These are phyloP conservation scores for Drosophila ironensis DNA, from an alignment of 1,140 invertebrate genomes.

Conservation along the genomic window DNA sequence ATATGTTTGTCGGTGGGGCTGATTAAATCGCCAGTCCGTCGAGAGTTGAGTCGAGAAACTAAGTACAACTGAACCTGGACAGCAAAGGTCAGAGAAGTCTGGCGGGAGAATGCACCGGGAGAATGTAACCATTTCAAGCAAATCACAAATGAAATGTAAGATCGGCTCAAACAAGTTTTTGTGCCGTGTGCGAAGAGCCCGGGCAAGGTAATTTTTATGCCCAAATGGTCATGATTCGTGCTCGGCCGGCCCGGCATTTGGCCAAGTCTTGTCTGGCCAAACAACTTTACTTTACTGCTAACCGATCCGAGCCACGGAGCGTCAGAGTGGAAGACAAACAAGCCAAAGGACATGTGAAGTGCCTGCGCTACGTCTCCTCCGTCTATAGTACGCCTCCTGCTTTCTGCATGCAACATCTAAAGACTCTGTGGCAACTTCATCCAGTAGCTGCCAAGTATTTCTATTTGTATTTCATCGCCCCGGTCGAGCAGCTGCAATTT, in stretches of 20 bases:
- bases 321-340: slow-evolving; percentile 48
- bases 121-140: neutral
- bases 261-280: slow-evolving; percentile 62
- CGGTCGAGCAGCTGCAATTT: slow-evolving; percentile 73
- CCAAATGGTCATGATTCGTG: slow-evolving; percentile 75
- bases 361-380: slow-evolving; percentile 38
- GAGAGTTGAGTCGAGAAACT: slow-evolving; percentile 3
- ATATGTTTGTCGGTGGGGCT: slow-evolving; percentile 36
- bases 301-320: slow-evolving; percentile 30
- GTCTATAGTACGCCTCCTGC: slow-evolving; percentile 16
- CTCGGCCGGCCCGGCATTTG: slow-evolving; percentile 31
- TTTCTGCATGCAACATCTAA: too few relatives aligned
- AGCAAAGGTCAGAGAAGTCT: slow-evolving; percentile 39
- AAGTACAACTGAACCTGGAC: slow-evolving; percentile 14
- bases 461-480: slow-evolving; percentile 79
- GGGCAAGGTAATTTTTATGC: slow-evolving; percentile 72
- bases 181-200: neutral
- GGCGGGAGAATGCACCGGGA: neutral
- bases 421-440: slow-evolving; percentile 49
- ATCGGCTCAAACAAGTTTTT: neutral
- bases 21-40: slow-evolving; percentile 29
- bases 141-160: neutral
- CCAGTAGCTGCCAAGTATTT: slow-evolving; percentile 79
- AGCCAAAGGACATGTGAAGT: slow-evolving; percentile 48
- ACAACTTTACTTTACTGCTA: slow-evolving; percentile 56